Conservation (phyloP, 2,888 invertebrate species). For the Lycaena phlaeas region DNA sequence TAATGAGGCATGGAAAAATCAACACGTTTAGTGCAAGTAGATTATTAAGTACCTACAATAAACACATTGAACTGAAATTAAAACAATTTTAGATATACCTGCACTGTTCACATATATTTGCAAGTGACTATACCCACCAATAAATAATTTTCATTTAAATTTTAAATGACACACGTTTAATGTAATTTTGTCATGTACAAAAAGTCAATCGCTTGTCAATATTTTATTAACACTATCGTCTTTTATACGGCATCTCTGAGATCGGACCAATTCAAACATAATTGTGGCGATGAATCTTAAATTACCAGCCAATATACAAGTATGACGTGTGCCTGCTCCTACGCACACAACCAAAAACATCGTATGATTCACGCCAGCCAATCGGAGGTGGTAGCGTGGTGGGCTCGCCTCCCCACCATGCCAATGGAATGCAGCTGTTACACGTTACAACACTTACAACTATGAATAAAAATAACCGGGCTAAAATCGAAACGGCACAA, state of each 20-base stretch:
- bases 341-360: conserved; percentile 52
- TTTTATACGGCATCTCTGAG: conserved; percentile 58
- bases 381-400: conserved; percentile 44
- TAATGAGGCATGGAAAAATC: too few relatives aligned
- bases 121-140: too few relatives aligned
- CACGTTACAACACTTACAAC: conserved; percentile 10
- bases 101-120: too few relatives aligned
- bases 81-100: too few relatives aligned
- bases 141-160: too few relatives aligned
- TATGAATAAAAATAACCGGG: conserved; percentile 64
- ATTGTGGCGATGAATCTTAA: conserved; percentile 37
- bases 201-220: too few relatives aligned
- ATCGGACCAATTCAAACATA: conserved; percentile 51
- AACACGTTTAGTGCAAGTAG: too few relatives aligned
- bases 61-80: too few relatives aligned
- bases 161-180: too few relatives aligned
- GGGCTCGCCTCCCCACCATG: conserved; percentile 68
- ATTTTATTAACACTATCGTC: conserved; percentile 17
- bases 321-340: conserved; percentile 32
- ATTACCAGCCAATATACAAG: conserved; percentile 49
- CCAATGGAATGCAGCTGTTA: conserved; percentile 50
- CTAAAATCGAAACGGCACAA: conserved; percentile 35
- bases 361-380: conserved; percentile 61
- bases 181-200: too few relatives aligned
- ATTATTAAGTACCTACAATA: too few relatives aligned